These are phyloP conservation scores for Petrocephalus schoutedeni DNA, from an alignment of 2,797 vertebrate species.

Conservation along the genomic window DNA sequence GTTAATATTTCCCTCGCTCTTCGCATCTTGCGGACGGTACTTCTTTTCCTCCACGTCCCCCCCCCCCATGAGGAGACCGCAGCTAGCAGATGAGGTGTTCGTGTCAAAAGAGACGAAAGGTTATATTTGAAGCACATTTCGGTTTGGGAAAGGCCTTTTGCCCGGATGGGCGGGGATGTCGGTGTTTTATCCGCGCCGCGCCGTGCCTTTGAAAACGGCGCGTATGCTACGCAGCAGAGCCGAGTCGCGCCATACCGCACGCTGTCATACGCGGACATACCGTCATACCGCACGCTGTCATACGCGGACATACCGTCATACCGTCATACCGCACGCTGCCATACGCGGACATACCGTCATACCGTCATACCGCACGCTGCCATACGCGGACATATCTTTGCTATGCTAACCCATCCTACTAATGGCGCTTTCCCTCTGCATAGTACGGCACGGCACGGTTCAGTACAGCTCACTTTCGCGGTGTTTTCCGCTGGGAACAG, in stretches of 20 bases:
- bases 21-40: conserved; percentile 30
- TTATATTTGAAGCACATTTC: conserved; percentile 37
- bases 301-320: no score
- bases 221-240: conserved; percentile 23
- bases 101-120: conserved; percentile 38
- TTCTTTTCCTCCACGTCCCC: conserved; percentile 12
- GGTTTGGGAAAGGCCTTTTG: conserved; percentile 41
- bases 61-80: conserved; percentile 34
- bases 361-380: no score
- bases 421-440: no score
- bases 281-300: no score
- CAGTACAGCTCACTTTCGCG: no score
- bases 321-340: no score
- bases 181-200: background rate
- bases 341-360: no score
- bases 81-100: conserved; percentile 43
- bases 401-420: no score
- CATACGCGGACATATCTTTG: no score
- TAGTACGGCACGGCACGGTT: no score
- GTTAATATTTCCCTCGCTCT: conserved; percentile 45
- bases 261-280: conserved; percentile 36
- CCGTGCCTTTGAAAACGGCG: conserved; percentile 25
- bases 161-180: conserved; percentile 22
- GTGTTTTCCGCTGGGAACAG: no score
- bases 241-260: conserved; percentile 27